These are phyloP conservation scores for Microcebus lehilahytsara DNA, from an alignment of 2,113 vertebrate species.

Conservation along the genomic window DNA sequence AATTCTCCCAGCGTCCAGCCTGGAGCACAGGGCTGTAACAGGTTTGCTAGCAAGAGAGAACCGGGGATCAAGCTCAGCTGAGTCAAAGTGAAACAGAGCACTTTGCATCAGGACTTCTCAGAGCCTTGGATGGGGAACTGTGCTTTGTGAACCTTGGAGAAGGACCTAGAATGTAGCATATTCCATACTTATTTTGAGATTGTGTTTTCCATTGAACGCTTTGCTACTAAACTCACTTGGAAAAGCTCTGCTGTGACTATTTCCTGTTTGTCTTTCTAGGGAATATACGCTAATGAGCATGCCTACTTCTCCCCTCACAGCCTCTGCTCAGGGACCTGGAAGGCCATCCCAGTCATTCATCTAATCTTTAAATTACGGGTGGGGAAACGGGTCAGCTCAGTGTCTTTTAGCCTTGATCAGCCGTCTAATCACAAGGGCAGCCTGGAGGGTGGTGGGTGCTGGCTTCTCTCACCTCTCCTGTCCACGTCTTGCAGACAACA, in stretches of 20 bases:
- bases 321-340: neutral
- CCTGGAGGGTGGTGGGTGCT: neutral
- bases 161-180: neutral
- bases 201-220: neutral
- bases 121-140: neutral
- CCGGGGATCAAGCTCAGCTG: neutral
- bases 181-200: neutral
- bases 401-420: neutral
- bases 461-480: neutral
- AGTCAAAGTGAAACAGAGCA: neutral
- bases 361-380: neutral
- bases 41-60: neutral
- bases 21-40: neutral
- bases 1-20: accelerated
- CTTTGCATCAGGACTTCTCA: neutral
- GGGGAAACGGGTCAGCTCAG: accelerated
- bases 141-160: neutral
- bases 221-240: too few species aligned
- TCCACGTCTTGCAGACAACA: neutral
- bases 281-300: accelerated
- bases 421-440: neutral
- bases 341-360: neutral
- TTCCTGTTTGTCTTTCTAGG: neutral
- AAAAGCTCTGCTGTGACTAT: neutral
- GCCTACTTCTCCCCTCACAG: neutral